Percentiles rank a stretch among this genome's conserved stretches.
Evolutionary conservation across 1,140 invertebrate genomes (phyloP).

Genomic region (Cydia amplana): DNA sequence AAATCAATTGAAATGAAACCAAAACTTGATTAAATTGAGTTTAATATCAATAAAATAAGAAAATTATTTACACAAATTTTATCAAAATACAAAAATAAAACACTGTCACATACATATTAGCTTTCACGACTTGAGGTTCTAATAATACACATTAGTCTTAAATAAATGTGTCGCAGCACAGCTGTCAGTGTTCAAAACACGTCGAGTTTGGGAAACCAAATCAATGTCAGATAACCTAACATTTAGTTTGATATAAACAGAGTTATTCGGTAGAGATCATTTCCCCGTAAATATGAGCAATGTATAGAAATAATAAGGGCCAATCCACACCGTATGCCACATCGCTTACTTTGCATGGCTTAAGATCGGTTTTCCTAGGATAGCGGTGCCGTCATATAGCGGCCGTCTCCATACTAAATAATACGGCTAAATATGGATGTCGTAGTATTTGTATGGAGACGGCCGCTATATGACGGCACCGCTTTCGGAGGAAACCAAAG

Average conservation of each 20-base stretch:
- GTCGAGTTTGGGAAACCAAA: neutral
- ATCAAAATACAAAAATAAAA: constrained; percentile 80
- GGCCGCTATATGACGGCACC: no score
- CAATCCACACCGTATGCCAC: no score
- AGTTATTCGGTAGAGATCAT: constrained; percentile 20
- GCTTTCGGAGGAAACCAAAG: no score
- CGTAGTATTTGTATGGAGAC: no score
- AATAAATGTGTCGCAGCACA: constrained; percentile 44
- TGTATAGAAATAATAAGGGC: neutral
- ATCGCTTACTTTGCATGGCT: no score
- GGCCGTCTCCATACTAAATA: no score
- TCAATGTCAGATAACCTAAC: constrained; percentile 16
- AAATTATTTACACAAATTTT: constrained; percentile 80
- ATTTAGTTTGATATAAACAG: constrained; percentile 13
- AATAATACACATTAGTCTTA: constrained; percentile 58
- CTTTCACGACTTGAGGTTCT: constrained; percentile 65
- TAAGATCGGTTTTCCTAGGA: no score
- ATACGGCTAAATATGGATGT: no score
- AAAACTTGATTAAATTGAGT: constrained; percentile 73
- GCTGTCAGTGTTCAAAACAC: constrained; percentile 33
- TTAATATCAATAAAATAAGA: constrained; percentile 80
- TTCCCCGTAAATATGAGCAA: neutral
- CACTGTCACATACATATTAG: constrained; percentile 75
- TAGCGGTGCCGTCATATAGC: no score
- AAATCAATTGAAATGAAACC: constrained; percentile 37